Conservation (phyloP, 1,140 invertebrate genomes). For the Dysdera silvatica region DNA sequence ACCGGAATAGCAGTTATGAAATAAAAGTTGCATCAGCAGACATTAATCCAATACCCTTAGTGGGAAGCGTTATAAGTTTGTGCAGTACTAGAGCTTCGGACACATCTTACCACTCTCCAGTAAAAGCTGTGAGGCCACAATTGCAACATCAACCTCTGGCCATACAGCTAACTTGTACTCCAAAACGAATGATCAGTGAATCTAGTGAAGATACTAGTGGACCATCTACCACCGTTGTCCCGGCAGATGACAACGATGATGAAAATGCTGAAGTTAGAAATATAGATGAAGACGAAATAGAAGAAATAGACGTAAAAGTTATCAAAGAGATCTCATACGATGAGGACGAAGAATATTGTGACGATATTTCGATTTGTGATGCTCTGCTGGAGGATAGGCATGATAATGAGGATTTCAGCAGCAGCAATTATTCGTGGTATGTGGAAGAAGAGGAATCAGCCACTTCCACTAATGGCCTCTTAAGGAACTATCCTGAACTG, state of each 20-base stretch:
- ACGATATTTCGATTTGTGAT: slow-evolving; percentile 20
- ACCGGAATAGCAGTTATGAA: not conserved
- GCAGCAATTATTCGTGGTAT: slow-evolving; percentile 14
- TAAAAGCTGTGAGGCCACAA: not conserved
- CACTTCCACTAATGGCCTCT: slow-evolving; percentile 17
- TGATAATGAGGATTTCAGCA: not conserved
- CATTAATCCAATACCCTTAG: slow-evolving; percentile 14
- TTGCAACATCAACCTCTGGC: not conserved
- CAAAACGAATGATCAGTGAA: slow-evolving; percentile 25
- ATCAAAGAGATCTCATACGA: too few species aligned
- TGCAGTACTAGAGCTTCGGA: slow-evolving; percentile 8
- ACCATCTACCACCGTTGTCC: slow-evolving; percentile 10
- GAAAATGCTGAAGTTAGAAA: too few species aligned
- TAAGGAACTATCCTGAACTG: slow-evolving; percentile 23
- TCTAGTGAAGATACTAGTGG: slow-evolving; percentile 21
- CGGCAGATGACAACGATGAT: slow-evolving; percentile 3
- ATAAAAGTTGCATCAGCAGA: not conserved
- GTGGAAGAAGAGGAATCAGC: slow-evolving; percentile 17
- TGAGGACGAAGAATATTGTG: too few species aligned
- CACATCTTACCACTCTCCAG: not conserved
- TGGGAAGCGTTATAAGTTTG: slow-evolving; percentile 20
- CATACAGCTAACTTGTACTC: not conserved
- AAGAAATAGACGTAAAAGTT: too few species aligned
- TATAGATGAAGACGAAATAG: too few species aligned
- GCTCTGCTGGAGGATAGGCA: not conserved